Percentiles rank a stretch among this genome's conserved stretches.
Evolutionary conservation across 2,797 vertebrate species (phyloP).

Genomic region (Ataeniobius toweri): DNA sequence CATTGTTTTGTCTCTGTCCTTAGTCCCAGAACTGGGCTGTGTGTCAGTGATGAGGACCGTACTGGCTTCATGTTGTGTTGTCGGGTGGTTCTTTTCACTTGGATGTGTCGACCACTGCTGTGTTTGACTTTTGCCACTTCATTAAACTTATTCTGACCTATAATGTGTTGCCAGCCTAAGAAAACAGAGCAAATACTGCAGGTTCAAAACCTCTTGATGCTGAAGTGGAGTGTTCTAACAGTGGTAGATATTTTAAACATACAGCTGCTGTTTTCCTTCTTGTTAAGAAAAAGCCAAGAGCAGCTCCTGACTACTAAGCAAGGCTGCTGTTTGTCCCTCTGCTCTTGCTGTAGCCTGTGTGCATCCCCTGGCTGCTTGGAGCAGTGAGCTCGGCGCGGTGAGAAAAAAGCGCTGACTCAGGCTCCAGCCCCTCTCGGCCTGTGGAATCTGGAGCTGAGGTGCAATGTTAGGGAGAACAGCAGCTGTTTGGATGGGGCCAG

Average conservation of each 20-base stretch:
- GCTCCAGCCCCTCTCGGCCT: conserved; percentile 63
- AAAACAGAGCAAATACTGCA: neutral
- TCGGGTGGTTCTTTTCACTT: conserved; percentile 3
- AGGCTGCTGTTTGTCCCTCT: conserved; percentile 49
- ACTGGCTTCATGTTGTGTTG: conserved; percentile 18
- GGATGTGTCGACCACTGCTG: neutral
- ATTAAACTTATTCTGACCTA: neutral
- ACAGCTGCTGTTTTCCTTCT: neutral
- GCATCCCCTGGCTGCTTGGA: conserved; percentile 50
- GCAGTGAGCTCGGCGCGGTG: conserved; percentile 60
- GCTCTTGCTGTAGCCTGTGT: conserved; percentile 41
- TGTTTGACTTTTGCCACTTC: conserved; percentile 8
- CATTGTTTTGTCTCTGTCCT: conserved; percentile 54
- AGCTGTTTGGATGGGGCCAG: conserved; percentile 73
- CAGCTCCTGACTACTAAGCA: conserved; percentile 4
- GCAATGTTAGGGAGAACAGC: conserved; percentile 71
- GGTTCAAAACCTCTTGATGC: neutral
- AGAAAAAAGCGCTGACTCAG: conserved; percentile 79
- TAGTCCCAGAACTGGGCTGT: conserved; percentile 37
- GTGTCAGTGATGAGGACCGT: conserved; percentile 24
- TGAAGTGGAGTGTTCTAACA: neutral
- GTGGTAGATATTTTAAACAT: neutral
- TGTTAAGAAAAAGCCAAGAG: neutral
- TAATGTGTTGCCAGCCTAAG: neutral
- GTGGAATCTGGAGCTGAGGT: conserved; percentile 78